Evolutionary conservation across 2,888 invertebrate species (phyloP).

Genomic region (Drosophila mayaguana): DNA sequence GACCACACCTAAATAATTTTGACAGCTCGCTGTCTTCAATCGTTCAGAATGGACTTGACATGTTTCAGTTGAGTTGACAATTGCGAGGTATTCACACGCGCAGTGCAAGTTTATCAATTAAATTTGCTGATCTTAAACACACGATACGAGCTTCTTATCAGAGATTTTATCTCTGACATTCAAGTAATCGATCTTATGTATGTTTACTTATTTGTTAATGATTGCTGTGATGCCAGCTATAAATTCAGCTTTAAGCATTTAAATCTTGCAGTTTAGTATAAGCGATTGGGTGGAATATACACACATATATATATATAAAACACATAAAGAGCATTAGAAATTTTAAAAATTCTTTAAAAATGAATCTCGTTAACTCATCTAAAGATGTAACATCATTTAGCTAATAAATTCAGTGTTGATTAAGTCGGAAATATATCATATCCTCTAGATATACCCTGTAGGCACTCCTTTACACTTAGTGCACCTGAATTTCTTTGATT

Average conservation of each 20-base stretch:
- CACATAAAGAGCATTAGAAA: not conserved
- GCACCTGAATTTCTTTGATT: conserved; percentile 9
- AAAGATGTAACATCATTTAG: not conserved
- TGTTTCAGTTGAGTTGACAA: conserved; percentile 34
- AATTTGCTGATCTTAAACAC: conserved; percentile 3
- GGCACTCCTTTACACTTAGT: not conserved
- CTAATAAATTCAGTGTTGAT: not conserved
- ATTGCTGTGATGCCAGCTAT: conserved; percentile 4
- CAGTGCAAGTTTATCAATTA: conserved; percentile 37
- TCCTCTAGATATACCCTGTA: not conserved
- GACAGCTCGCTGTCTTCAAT: conserved; percentile 44
- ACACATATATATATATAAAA: no score
- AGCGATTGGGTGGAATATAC: conserved; percentile 1
- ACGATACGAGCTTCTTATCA: conserved; percentile 22
- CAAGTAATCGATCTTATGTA: conserved; percentile 15
- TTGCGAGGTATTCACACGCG: conserved; percentile 24
- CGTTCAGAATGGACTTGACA: conserved; percentile 22
- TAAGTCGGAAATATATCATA: not conserved
- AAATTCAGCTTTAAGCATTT: not conserved
- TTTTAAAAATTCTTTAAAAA: no score
- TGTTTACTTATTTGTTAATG: not conserved
- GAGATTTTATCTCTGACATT: conserved; percentile 11
- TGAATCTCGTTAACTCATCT: not conserved
- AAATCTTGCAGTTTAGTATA: conserved; percentile 1
- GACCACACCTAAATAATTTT: conserved; percentile 12